These are phyloP conservation scores for Seriola quinqueradiata DNA, from an alignment of 2,113 vertebrate genomes.

Conservation along the genomic window DNA sequence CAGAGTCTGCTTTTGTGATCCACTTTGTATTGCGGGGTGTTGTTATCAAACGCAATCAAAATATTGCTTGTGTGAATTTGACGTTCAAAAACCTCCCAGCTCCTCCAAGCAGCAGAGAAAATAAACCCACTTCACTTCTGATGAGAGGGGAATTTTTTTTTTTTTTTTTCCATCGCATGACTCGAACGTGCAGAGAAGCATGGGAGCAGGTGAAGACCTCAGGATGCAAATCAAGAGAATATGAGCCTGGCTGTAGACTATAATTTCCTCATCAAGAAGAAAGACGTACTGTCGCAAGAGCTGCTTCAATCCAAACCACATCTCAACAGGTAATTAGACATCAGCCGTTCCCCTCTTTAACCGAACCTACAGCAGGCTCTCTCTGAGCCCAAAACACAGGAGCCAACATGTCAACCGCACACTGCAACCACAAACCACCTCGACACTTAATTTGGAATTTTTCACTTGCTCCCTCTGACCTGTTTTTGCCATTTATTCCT, in stretches of 20 bases:
- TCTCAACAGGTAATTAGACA: conserved; percentile 78
- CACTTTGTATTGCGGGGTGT: conserved; percentile 40
- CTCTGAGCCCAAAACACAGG: conserved; percentile 51
- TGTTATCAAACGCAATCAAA: conserved; percentile 69
- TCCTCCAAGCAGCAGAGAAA: conserved; percentile 64
- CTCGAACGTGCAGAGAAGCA: conserved; percentile 41
- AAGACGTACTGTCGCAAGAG: conserved; percentile 63
- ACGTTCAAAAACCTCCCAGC: conserved; percentile 46
- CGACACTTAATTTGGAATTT: conserved; percentile 60
- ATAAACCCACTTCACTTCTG: conserved; percentile 61
- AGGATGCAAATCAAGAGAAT: conserved; percentile 72
- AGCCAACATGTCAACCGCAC: conserved; percentile 66
- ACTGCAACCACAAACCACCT: conserved; percentile 59
- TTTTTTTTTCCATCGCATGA: conserved; percentile 41
- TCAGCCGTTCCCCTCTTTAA: conserved; percentile 49
- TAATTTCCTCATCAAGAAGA: conserved; percentile 79
- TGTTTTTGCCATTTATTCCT: conserved; percentile 75
- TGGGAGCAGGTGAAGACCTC: conserved; percentile 73
- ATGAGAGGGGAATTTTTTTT: conserved; percentile 57
- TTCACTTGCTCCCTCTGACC: conserved; percentile 63
- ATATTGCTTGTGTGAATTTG: conserved; percentile 51
- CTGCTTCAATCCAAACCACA: conserved; percentile 75
- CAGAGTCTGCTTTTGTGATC: conserved; percentile 30
- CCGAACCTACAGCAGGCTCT: conserved; percentile 53
- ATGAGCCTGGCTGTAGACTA: conserved; percentile 49